Conservation (phyloP, 2,113 vertebrate species). For the Xiphophorus maculatus region DNA sequence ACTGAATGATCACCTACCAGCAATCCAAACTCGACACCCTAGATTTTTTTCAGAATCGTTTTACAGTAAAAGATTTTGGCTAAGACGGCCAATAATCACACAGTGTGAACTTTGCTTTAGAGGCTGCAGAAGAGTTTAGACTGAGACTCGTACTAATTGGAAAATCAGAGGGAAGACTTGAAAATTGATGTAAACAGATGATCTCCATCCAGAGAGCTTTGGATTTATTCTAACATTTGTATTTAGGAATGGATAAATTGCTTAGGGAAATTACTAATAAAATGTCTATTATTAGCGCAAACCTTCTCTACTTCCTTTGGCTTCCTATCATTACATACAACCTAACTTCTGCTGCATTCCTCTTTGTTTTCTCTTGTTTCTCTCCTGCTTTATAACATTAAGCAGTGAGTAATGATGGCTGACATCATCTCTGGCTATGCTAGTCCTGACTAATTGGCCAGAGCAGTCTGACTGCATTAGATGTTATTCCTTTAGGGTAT, state of each 20-base stretch:
- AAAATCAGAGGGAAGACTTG: not conserved
- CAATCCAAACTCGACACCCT: not conserved
- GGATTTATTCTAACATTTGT: not conserved
- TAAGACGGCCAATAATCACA: not conserved
- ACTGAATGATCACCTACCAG: not conserved
- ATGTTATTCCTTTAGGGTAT: slow-evolving; percentile 67
- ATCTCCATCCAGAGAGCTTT: not conserved
- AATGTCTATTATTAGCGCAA: slow-evolving; percentile 37
- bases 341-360: slow-evolving; percentile 58
- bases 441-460: slow-evolving; percentile 64
- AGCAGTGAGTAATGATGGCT: slow-evolving; percentile 67
- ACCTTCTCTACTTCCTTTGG: slow-evolving; percentile 26
- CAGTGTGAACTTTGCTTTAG: not conserved
- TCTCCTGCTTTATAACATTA: slow-evolving; percentile 58
- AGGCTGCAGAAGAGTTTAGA: not conserved
- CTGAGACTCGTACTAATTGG: not conserved
- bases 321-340: slow-evolving; percentile 47
- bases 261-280: slow-evolving; percentile 12
- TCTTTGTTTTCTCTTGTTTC: slow-evolving; percentile 58
- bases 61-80: not conserved
- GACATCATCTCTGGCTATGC: slow-evolving; percentile 70
- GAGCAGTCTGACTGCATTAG: slow-evolving; percentile 70
- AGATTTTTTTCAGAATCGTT: not conserved
- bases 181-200: not conserved
- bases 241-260: slow-evolving; percentile 2